Conservation (phyloP, 2,888 invertebrate species). For the Gymnocheta viridis region DNA sequence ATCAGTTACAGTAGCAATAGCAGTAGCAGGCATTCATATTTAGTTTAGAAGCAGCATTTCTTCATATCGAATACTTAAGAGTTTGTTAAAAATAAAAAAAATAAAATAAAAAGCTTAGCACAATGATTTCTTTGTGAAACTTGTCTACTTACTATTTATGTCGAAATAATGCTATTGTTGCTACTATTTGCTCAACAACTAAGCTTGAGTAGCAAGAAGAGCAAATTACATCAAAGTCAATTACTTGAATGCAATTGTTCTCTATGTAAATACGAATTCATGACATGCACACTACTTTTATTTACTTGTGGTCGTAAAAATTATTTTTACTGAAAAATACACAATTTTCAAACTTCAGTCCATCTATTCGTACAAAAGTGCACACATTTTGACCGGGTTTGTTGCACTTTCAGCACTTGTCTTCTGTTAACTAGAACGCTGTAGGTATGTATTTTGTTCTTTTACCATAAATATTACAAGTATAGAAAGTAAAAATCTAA, state of each 20-base stretch:
- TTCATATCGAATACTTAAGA: constrained; percentile 28
- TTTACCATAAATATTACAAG: constrained; percentile 26
- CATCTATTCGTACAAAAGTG: constrained; percentile 3
- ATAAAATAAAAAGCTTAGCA: background rate
- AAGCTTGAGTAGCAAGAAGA: constrained; percentile 71
- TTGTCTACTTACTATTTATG: constrained; percentile 8
- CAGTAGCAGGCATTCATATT: background rate
- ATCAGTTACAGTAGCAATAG: constrained; percentile 1
- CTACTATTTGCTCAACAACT: constrained; percentile 22
- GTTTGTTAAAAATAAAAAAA: constrained; percentile 1
- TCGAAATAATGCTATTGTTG: constrained; percentile 11
- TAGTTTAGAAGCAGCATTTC: constrained; percentile 9
- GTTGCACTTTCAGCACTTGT: background rate
- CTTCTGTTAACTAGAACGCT: background rate
- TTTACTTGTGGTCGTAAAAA: background rate
- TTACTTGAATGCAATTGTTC: constrained; percentile 70
- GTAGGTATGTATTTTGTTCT: background rate
- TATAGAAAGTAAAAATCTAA: constrained; percentile 29
- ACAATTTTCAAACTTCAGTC: constrained; percentile 16
- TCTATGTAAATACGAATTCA: background rate
- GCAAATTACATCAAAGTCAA: constrained; percentile 79
- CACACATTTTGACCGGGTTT: constrained; percentile 53
- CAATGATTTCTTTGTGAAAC: constrained; percentile 14
- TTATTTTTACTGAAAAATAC: background rate
- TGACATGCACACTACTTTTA: background rate